Base-by-base conservation (phyloP, 2,888 invertebrate genomes). In the Apotomis capreana region DNA sequence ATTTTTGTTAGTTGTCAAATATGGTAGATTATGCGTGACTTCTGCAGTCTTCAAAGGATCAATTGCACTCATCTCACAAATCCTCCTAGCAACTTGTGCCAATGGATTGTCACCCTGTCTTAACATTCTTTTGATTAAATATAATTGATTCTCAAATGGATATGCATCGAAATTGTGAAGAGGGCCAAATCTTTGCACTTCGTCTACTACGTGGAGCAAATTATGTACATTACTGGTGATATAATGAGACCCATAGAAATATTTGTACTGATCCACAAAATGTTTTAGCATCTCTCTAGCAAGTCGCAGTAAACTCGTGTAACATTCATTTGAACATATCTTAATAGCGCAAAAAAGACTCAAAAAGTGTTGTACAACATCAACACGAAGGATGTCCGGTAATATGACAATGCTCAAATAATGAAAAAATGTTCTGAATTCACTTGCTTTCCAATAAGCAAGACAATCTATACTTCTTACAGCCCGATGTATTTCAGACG, bases 361-460 rank as follows among this genome's bases (percentile, higher is more conserved):
- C 51, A 62, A n/a, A 37, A 62, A 62, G n/a, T 62, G 62, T 26
- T 70, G 69, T 51, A 68, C 54, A 68, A 70, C 69, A 70, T 64
- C 15, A 64, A 10, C 36, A 57, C 36, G 36, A 5, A 61, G 26
- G 9, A 61, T 26, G 4, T 77, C 37, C 6, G 71, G 74, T 9
- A 78, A 63, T 15, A 77, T 76, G 4, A 79, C 57, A 3, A 76
- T 63, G 52, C 78, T 78, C 12, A 75, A 55, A 64, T 78, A 78
- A n/a, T 64, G 52, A 12, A 78, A 71, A 72, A 79, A 78, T 8
- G 75, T 69, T 15, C 77, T 61, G 57, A 51, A 78, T 74, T 80
- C 79, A 5, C 74, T 71, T 5, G 70, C 79, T 69, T 80, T 80
- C 79, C 80, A 80, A 67, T 74, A 51, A 26, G 69, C 44, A 6